Evolutionary conservation across 2,113 vertebrate genomes (phyloP), one percentile per base, ranked within the genome.

Genomic region (Malurus alboscapulatus): DNA sequence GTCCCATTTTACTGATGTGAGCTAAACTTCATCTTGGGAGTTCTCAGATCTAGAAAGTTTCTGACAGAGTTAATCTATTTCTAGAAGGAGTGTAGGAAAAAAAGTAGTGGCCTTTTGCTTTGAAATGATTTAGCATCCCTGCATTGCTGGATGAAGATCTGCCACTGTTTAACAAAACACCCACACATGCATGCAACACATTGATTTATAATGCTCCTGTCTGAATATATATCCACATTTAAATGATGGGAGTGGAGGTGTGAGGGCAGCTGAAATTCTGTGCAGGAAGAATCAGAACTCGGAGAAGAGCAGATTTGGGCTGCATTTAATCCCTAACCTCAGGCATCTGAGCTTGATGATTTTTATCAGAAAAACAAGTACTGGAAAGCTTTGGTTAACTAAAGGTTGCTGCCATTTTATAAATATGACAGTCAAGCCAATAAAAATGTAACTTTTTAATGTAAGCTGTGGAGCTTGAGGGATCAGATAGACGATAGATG

Each of bases 161-260:
- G 82, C 79, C 71, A 82, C 57, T 40, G 24, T 69, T 87, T 79
- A 48, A 72, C 88, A 75, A 61, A 91, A 88, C 88, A 76, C 92
- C 75, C 82, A 92, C 92, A 47, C 79, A 54, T 62, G 29, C 40
- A 55, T 87, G 78, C 62, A 91, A 66, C 48, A 44, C 16, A 5
- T 40, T 71, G 74, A 62, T 71, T 91, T 92, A 30, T 81, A 77
- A 81, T 67, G 86, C 83, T 84, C 16, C 79, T 1, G 13, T 80
- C 69, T 88, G 72, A 84, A 83, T 93, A 89, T 84, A 77, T 88
- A 74, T 45, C 83, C 57, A 73, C 67, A 82, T 90, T 86, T 69
- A 67, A 87, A 67, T 63, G 5, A 78, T 63, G 7, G 30, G 84
- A 93, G 40, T 88, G 84, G 80, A 88, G 38, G 55, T 75, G 80